A percentile compares a stretch with the other conserved stretches of the same genome.
Evolutionary conservation across 2,797 vertebrate genomes (phyloP).

Genomic region (Phrynocephalus vlangalii): DNA sequence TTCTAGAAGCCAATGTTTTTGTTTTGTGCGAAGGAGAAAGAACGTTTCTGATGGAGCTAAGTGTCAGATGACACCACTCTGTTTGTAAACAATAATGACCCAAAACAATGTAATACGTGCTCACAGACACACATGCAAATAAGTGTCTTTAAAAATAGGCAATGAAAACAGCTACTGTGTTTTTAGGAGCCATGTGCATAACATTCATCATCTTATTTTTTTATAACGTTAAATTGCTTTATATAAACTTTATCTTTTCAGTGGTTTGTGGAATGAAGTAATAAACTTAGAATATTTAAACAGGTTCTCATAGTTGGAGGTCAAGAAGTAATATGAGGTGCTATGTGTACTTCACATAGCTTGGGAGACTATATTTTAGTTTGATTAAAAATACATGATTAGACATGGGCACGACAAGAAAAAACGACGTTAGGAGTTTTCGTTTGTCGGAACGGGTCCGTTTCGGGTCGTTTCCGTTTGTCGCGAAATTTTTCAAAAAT

Average conservation of each 20-base stretch:
- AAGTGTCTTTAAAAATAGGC: neutral
- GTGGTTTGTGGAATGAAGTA: neutral
- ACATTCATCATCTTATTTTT: neutral
- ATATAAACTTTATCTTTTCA: neutral
- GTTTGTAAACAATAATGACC: neutral
- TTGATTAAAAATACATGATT: neutral
- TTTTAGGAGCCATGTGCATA: neutral
- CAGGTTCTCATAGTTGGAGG: too few relatives aligned
- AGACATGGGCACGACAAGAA: too few relatives aligned
- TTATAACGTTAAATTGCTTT: neutral
- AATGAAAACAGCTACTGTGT: neutral
- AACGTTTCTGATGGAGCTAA: neutral
- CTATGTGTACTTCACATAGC: too few relatives aligned
- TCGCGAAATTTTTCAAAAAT: too few relatives aligned
- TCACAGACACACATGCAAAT: neutral
- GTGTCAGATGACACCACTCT: neutral
- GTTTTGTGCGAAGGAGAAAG: neutral
- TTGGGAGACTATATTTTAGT: neutral
- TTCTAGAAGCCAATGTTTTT: neutral
- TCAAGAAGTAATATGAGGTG: too few relatives aligned
- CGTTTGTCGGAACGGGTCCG: too few relatives aligned
- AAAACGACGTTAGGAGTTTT: too few relatives aligned
- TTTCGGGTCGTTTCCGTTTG: too few relatives aligned
- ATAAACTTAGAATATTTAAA: neutral
- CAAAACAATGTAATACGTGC: neutral